Conservation (phyloP, 1,140 invertebrate genomes). For the Onthophagus taurus region DNA sequence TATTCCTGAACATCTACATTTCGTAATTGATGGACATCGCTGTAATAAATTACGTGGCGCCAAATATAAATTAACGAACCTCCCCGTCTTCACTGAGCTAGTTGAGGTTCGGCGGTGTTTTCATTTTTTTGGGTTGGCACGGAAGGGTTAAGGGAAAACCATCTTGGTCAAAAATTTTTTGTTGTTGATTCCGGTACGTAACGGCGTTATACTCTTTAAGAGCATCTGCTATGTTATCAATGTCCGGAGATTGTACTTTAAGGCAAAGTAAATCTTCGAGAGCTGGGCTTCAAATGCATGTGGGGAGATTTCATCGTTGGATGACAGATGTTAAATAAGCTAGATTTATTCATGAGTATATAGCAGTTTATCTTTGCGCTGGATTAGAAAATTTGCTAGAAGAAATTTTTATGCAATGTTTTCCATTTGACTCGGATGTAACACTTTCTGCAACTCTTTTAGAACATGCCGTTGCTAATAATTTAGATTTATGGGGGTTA, state of each 20-base stretch:
- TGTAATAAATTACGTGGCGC: too few relatives aligned
- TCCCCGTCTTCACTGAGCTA: too few relatives aligned
- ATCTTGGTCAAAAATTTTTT: too few relatives aligned
- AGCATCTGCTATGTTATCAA: constrained; percentile 81
- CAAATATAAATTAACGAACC: too few relatives aligned
- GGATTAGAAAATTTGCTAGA: constrained; percentile 82
- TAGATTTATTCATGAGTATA: constrained; percentile 80
- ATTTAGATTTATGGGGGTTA: constrained; percentile 79
- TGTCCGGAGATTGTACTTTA: constrained; percentile 68
- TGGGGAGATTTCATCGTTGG: constrained; percentile 81
- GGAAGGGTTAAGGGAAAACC: too few relatives aligned
- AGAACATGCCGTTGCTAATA: constrained; percentile 77
- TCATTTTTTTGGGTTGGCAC: too few relatives aligned
- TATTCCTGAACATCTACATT: too few relatives aligned
- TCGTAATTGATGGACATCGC: too few relatives aligned
- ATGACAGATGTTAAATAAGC: constrained; percentile 80
- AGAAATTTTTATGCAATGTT: constrained; percentile 69
- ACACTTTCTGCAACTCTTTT: constrained; percentile 65
- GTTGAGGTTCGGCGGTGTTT: too few relatives aligned
- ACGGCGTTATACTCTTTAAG: too few relatives aligned
- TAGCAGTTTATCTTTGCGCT: constrained; percentile 79
- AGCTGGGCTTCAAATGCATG: constrained; percentile 71
- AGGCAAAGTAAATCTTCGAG: constrained; percentile 73
- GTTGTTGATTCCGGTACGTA: too few relatives aligned
- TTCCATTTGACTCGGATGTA: constrained; percentile 54